These are phyloP conservation scores for Galago senegalensis DNA, from an alignment of 2,797 vertebrate species.

Conservation along the genomic window DNA sequence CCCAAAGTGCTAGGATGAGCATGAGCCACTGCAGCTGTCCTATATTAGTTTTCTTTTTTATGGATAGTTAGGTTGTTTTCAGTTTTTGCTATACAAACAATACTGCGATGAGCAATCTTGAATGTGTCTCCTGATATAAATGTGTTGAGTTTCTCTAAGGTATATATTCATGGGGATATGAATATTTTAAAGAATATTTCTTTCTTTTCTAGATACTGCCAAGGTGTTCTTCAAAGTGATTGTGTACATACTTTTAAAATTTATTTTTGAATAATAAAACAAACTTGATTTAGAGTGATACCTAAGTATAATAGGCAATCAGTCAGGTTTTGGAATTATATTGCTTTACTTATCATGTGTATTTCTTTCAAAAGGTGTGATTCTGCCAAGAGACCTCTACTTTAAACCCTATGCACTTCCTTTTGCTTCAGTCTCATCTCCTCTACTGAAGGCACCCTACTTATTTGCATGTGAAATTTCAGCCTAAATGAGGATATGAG, in stretches of 20 bases:
- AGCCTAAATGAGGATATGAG: slow-evolving; percentile 2
- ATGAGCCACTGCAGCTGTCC: too few species aligned
- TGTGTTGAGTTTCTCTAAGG: background rate
- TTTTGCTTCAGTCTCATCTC: slow-evolving; percentile 2
- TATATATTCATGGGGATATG: background rate
- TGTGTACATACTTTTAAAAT: slow-evolving; percentile 1
- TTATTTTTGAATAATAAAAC: slow-evolving; percentile 57
- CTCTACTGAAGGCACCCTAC: background rate
- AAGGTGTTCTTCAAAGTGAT: slow-evolving; percentile 20
- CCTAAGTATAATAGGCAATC: background rate
- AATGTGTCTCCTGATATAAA: background rate
- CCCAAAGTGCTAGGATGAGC: too few species aligned
- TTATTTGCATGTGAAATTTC: slow-evolving; percentile 5
- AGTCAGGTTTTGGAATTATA: slow-evolving; percentile 13
- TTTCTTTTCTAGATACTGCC: slow-evolving; percentile 25
- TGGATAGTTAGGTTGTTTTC: slow-evolving; percentile 30
- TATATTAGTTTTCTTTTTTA: slow-evolving; percentile 17
- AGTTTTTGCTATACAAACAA: slow-evolving; percentile 25
- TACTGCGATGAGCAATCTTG: background rate
- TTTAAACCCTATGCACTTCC: background rate
- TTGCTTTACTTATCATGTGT: slow-evolving; percentile 1
- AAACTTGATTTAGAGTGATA: background rate
- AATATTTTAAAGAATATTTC: background rate
- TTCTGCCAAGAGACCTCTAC: background rate
- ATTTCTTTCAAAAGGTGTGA: slow-evolving; percentile 23